These are phyloP conservation scores for Nestor notabilis DNA, from an alignment of 2,113 vertebrate genomes.

Conservation along the genomic window DNA sequence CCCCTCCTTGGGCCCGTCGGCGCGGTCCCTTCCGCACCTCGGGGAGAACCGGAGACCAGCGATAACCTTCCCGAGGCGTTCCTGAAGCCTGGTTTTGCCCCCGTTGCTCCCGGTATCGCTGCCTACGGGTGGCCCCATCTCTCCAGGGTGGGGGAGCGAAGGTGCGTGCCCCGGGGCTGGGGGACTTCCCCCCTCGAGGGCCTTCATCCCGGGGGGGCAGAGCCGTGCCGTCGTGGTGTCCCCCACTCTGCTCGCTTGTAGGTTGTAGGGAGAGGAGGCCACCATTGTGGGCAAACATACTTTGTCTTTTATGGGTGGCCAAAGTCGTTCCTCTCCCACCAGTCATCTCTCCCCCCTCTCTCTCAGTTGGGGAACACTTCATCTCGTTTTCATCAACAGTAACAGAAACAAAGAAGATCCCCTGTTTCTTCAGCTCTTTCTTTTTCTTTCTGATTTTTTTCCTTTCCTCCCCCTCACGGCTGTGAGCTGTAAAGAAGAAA, in stretches of 20 bases:
- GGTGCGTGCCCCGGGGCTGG: not conserved
- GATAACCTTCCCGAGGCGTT: not conserved
- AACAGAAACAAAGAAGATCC: slow-evolving; percentile 50
- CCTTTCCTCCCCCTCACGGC: not conserved
- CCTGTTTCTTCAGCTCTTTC: not conserved
- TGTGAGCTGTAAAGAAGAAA: slow-evolving; percentile 60
- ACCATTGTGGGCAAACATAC: not conserved
- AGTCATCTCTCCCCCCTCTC: not conserved
- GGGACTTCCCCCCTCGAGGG: not conserved
- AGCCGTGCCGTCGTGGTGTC: not conserved
- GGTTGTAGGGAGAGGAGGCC: not conserved
- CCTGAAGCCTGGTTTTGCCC: not conserved
- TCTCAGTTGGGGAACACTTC: not conserved
- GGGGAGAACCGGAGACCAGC: not conserved
- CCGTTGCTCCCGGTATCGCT: fast-evolving
- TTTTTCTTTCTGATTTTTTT: not conserved
- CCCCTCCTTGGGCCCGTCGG: not conserved
- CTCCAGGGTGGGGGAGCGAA: not conserved
- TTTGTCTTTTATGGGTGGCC: not conserved
- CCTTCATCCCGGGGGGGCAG: not conserved
- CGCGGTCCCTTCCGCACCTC: not conserved
- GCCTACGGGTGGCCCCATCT: not conserved
- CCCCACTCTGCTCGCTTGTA: not conserved
- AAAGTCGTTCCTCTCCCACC: not conserved
- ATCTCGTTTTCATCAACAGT: not conserved